Conservation (phyloP, 2,888 invertebrate species). For the Lutraria lutraria region DNA sequence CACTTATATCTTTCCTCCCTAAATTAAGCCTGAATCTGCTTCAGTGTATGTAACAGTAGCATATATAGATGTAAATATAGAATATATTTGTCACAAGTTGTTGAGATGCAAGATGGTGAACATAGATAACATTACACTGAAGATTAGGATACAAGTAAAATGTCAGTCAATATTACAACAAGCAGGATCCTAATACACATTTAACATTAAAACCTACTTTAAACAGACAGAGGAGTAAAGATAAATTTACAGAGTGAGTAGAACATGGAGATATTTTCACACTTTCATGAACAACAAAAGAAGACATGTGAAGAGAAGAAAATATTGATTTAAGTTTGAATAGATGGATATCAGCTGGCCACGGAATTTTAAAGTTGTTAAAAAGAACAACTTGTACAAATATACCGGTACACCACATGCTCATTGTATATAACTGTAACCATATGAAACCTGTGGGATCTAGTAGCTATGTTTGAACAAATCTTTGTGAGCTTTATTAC, state of each 20-base stretch:
- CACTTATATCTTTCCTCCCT: too few species aligned
- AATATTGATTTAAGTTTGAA: neutral
- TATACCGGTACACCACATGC: neutral
- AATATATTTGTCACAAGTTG: neutral
- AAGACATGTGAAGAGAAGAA: neutral
- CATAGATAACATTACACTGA: neutral
- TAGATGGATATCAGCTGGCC: neutral
- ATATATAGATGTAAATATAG: neutral
- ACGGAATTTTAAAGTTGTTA: neutral
- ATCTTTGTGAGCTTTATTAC: slow-evolving; percentile 11
- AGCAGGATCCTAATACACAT: neutral
- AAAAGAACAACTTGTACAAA: too few species aligned
- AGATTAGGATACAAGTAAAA: neutral
- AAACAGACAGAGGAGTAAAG: neutral
- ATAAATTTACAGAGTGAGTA: neutral
- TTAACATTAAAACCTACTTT: neutral
- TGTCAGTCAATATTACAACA: neutral
- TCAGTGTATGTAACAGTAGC: neutral
- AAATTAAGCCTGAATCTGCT: neutral
- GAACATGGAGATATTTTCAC: neutral
- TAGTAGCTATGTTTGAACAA: neutral
- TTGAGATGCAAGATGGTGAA: too few species aligned
- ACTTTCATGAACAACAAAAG: neutral
- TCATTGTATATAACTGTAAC: neutral
- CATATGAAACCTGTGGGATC: neutral